phyloP scores from a whole-genome alignment of 2,888 invertebrate genomes.

The Ernsta delagoae region DNA sequence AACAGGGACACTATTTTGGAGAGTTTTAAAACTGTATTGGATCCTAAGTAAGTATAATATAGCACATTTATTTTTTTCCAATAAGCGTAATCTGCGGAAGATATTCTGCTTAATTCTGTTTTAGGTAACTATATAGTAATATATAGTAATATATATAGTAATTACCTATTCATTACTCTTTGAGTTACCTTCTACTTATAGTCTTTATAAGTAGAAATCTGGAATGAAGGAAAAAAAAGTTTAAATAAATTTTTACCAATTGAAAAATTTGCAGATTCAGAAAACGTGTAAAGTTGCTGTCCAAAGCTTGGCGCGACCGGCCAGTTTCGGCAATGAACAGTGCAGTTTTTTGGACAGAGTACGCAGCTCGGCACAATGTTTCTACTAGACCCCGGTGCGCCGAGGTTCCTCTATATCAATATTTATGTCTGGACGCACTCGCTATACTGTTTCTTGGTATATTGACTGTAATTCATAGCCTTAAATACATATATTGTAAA shows the following conservation, averaged over 20 bases:
- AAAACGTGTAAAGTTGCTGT: constrained; percentile 61
- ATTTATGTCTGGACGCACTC: constrained; percentile 51
- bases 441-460: not conserved
- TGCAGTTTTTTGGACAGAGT: constrained; percentile 82
- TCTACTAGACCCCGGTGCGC: constrained; percentile 63
- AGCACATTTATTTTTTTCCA: no score
- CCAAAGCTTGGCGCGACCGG: constrained; percentile 68
- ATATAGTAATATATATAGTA: no score
- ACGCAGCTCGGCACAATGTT: constrained; percentile 68
- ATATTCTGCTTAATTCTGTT: no score
- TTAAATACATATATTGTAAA: not conserved
- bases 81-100: no score
- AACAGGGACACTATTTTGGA: constrained; percentile 69
- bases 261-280: constrained; percentile 43
- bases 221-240: not conserved
- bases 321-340: constrained; percentile 75
- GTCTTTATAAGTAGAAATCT: not conserved
- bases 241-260: not conserved
- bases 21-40: constrained; percentile 80
- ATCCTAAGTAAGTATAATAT: constrained; percentile 63
- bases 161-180: no score
- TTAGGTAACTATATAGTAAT: no score
- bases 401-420: constrained; percentile 68
- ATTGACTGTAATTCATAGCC: not conserved
- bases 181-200: no score